Evolutionary conservation across 2,113 vertebrate species (phyloP).

Genomic region (Neodontobutis hainanensis): DNA sequence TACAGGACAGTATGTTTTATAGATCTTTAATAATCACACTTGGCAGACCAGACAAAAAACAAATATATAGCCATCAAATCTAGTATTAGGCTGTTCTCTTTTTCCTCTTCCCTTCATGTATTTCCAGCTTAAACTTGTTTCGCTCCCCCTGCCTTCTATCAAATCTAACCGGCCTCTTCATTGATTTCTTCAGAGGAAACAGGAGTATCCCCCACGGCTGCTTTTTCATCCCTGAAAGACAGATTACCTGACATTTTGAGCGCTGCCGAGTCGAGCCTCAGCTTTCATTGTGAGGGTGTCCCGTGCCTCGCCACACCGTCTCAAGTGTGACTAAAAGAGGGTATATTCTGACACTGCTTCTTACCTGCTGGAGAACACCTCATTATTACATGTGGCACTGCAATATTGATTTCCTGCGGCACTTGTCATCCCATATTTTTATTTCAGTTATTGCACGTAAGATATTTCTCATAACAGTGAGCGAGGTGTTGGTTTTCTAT

Average conservation of each 20-base stretch:
- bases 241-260: constrained; percentile 72
- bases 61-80: constrained; percentile 2
- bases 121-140: constrained; percentile 40
- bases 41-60: constrained; percentile 1
- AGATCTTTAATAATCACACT: constrained; percentile 2
- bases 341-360: constrained; percentile 43
- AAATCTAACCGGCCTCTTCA: constrained; percentile 59
- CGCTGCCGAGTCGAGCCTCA: constrained; percentile 45
- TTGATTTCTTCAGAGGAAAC: constrained; percentile 69
- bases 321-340: constrained; percentile 25
- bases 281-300: constrained; percentile 43
- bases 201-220: constrained; percentile 62
- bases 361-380: constrained; percentile 22
- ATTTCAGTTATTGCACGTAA: background rate
- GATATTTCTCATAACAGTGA: background rate
- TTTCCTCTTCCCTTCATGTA: constrained; percentile 27
- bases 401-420: constrained; percentile 16
- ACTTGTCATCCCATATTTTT: background rate
- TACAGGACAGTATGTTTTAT: background rate
- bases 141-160: constrained; percentile 40
- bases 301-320: constrained; percentile 4
- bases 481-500: background rate
- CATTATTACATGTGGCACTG: constrained; percentile 31
- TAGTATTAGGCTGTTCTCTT: background rate
- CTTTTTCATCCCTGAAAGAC: constrained; percentile 65